These are phyloP conservation scores for Threskiornis aethiopicus DNA, from an alignment of 2,797 vertebrate species.

Conservation along the genomic window DNA sequence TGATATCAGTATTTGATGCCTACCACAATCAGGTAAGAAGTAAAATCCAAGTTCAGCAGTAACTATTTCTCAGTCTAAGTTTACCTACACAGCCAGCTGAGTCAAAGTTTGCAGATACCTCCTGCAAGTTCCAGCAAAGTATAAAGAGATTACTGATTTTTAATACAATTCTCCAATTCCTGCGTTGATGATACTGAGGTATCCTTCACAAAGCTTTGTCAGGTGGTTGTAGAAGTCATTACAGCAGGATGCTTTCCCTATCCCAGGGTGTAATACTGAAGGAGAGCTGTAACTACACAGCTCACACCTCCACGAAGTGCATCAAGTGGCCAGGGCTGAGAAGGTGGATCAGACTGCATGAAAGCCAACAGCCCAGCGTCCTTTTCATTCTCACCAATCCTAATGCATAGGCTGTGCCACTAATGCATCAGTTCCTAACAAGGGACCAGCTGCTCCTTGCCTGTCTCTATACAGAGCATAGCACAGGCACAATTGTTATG, in stretches of 20 bases:
- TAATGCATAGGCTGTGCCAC: neutral
- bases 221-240: neutral
- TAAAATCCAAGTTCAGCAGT: neutral
- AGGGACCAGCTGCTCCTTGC: neutral
- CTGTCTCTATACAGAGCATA: neutral
- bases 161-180: neutral
- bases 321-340: neutral
- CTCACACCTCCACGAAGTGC: neutral
- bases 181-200: neutral
- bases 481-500: neutral
- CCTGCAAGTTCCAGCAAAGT: neutral
- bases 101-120: neutral
- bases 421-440: neutral
- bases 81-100: neutral
- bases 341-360: accelerated
- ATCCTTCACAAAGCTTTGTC: neutral
- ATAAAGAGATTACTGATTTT: neutral
- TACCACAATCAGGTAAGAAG: neutral
- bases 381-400: neutral
- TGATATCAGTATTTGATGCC: neutral
- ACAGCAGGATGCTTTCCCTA: neutral
- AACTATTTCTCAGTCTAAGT: neutral
- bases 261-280: neutral
- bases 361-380: neutral
- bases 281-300: neutral